These are phyloP conservation scores for Schizopygopsis pylzovi DNA, from an alignment of 2,797 vertebrate species.

Conservation along the genomic window DNA sequence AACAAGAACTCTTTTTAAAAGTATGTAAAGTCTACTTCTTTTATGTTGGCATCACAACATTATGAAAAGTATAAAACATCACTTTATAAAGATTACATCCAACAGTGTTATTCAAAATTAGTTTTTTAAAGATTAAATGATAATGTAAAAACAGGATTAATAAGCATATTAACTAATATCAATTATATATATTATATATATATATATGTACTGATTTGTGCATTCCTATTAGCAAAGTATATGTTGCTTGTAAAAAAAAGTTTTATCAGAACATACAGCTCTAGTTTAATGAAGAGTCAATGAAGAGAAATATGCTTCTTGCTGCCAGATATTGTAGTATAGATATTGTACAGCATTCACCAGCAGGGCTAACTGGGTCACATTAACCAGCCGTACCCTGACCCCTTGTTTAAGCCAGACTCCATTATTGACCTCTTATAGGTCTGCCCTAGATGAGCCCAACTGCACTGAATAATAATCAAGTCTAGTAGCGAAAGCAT, in stretches of 20 bases:
- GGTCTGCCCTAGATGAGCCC: constrained; percentile 60
- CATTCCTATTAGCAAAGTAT: too few relatives aligned
- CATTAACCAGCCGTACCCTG: background rate
- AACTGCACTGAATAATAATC: constrained; percentile 69
- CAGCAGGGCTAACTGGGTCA: constrained; percentile 1
- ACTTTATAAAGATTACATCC: background rate
- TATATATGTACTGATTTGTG: background rate
- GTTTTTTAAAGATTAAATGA: background rate
- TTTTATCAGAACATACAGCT: background rate
- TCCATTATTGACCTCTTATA: constrained; percentile 60
- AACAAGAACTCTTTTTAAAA: background rate
- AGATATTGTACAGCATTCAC: background rate
- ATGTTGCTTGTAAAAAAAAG: background rate
- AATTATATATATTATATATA: too few relatives aligned
- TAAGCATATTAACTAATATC: background rate
- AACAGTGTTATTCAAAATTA: background rate
- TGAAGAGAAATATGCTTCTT: background rate
- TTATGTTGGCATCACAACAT: background rate
- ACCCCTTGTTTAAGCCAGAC: background rate
- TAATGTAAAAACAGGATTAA: background rate
- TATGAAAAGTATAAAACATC: background rate
- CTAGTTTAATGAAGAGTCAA: background rate
- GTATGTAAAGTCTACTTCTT: background rate
- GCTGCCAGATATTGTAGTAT: background rate
- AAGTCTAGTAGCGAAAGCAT: constrained; percentile 62